Base-by-base conservation (phyloP, 2,113 vertebrate genomes). In the Pachypanchax playfairii region DNA sequence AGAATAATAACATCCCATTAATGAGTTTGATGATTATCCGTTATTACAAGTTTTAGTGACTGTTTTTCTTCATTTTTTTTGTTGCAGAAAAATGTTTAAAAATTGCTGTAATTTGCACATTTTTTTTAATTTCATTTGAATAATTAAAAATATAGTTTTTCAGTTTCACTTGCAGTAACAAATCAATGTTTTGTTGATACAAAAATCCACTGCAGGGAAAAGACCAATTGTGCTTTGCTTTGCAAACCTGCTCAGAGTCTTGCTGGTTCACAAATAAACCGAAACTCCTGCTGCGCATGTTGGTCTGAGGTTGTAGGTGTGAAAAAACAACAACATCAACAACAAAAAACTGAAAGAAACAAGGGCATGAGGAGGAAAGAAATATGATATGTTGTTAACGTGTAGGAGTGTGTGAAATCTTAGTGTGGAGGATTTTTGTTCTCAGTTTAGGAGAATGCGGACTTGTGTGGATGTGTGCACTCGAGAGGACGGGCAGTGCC, bases 21-120 rank as follows among this genome's bases (percentile, higher is more conserved):
- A 86, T 85, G 73, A 74, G 31, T 31, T 24, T 70, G 67, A 84
- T 88, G 69, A 70, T 76, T 77, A 70, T 81, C 76, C 36, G 59
- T 82, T 79, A 57, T 57, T 80, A 68, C 42, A 68, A 28, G 56
- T 71, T 82, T 80, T 36, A 21, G 9, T 54, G 31, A 43, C 42
- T 71, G 65, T 53, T 56, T 52, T 77, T 20, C 33, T 11, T 18
- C 17, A 52, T 28, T 22, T 24, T 75, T 64, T 44, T 65, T 42
- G 41, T 80, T 85, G 75, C n/a, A n/a, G n/a, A n/a, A 44, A 17
- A 76, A 1, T 44, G 5, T 53, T 69, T 66, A 22, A 70, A 53
- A 21, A 54, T 35, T 29, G 58, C 29, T 57, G n/a, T 39, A 41
- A 61, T 29, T 24, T 39, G 53, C n/a, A 60, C 49, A 11, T 25